Conservation (phyloP, 2,888 invertebrate genomes). For the Prostheceraeus crozeri region DNA sequence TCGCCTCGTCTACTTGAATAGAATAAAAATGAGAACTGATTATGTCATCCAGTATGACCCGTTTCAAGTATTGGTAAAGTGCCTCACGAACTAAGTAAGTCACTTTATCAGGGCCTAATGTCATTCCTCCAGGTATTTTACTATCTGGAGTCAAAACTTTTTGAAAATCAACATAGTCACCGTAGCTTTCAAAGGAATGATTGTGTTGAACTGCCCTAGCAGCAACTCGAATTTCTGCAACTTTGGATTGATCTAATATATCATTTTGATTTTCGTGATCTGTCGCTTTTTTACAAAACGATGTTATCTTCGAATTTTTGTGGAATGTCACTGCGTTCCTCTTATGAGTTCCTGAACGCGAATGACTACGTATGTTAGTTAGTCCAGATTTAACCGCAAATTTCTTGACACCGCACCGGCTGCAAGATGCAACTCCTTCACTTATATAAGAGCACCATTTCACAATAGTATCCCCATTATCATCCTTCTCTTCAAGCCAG, state of each 20-base stretch:
- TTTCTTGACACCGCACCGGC: slow-evolving; percentile 9
- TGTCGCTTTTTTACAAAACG: not conserved
- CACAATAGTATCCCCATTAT: slow-evolving; percentile 17
- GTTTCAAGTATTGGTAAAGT: slow-evolving; percentile 24
- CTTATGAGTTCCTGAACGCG: slow-evolving; percentile 3
- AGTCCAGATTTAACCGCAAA: slow-evolving; percentile 21
- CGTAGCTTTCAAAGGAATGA: slow-evolving; percentile 31
- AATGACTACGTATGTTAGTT: slow-evolving; percentile 30
- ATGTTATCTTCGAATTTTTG: slow-evolving; percentile 19
- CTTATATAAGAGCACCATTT: not conserved
- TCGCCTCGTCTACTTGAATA: slow-evolving; percentile 27
- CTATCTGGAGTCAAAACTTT: slow-evolving; percentile 24
- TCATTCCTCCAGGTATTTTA: slow-evolving; percentile 15
- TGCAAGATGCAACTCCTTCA: slow-evolving; percentile 19
- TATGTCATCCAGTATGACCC: slow-evolving; percentile 20
- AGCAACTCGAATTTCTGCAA: slow-evolving; percentile 26
- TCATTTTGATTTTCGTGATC: slow-evolving; percentile 12
- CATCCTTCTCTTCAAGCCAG: not conserved
- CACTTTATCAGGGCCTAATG: slow-evolving; percentile 17
- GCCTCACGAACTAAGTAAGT: slow-evolving; percentile 10
- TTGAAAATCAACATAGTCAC: slow-evolving; percentile 17
- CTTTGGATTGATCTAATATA: slow-evolving; percentile 21
- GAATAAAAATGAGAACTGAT: slow-evolving; percentile 18
- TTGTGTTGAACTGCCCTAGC: slow-evolving; percentile 24
- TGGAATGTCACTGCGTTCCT: not conserved